Percentiles rank a stretch among this genome's conserved stretches.
Conservation (phyloP, 2,797 vertebrate genomes). For the Pseudopleuronectes americanus region DNA sequence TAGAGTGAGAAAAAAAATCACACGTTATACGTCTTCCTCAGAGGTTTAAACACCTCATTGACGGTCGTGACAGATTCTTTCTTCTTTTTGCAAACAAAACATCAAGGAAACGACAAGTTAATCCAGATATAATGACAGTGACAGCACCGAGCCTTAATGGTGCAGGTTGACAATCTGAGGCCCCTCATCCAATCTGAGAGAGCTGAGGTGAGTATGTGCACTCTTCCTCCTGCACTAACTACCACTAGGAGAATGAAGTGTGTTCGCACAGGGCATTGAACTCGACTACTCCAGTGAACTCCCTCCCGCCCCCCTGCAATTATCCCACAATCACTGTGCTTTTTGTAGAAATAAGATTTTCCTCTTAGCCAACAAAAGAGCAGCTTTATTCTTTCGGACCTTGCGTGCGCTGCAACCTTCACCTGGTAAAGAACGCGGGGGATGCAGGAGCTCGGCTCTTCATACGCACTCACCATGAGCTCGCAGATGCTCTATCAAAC, state of each 20-base stretch:
- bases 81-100: conserved; percentile 3
- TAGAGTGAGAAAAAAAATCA: conserved; percentile 15
- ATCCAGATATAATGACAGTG: conserved; percentile 31
- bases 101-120: conserved; percentile 14
- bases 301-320: background rate
- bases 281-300: conserved; percentile 4
- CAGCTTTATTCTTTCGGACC: conserved; percentile 22
- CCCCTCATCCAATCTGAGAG: conserved; percentile 20
- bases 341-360: conserved; percentile 4
- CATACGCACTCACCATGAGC: background rate
- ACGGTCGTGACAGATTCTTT: conserved; percentile 22
- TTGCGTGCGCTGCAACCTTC: conserved; percentile 38
- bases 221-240: conserved; percentile 20
- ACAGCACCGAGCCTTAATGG: conserved; percentile 4
- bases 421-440: background rate
- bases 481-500: conserved; percentile 36
- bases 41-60: conserved; percentile 26
- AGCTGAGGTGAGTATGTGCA: conserved; percentile 27
- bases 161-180: conserved; percentile 27
- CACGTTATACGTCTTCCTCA: conserved; percentile 21
- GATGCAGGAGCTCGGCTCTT: conserved; percentile 5
- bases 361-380: background rate
- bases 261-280: conserved; percentile 32
- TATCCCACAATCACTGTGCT: conserved; percentile 12
- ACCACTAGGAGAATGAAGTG: conserved; percentile 23